These are phyloP conservation scores for Scolanthus callimorphus DNA, from an alignment of 92 coral and sea anemone genomes.

Conservation along the genomic window DNA sequence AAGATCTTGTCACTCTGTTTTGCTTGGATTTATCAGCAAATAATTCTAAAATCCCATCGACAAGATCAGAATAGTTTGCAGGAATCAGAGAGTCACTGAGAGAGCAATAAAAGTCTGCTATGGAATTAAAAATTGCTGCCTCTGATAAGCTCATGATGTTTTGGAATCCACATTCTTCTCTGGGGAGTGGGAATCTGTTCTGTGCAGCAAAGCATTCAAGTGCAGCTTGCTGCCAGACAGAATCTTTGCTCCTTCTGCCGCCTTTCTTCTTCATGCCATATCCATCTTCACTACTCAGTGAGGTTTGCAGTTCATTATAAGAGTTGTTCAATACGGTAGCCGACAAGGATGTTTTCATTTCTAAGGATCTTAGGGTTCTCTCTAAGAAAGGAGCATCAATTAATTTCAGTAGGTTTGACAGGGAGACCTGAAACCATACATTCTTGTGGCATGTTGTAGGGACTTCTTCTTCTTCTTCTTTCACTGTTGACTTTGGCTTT, in stretches of 20 bases:
- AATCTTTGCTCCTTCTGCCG: constrained; percentile 18
- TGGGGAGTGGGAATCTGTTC: constrained; percentile 60
- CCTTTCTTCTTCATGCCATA: constrained; percentile 10
- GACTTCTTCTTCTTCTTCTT: too few relatives aligned
- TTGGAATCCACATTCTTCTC: constrained; percentile 61
- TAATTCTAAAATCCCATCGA: constrained; percentile 46
- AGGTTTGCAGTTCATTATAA: constrained; percentile 21
- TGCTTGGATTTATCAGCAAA: constrained; percentile 29
- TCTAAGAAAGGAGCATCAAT: constrained; percentile 80
- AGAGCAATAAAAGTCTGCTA: constrained; percentile 72
- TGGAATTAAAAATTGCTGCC: constrained; percentile 62
- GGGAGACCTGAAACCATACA: constrained; percentile 59
- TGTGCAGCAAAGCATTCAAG: constrained; percentile 73
- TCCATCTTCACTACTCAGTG: constrained; percentile 3
- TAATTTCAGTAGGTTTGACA: constrained; percentile 67
- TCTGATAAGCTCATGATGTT: constrained; percentile 60
- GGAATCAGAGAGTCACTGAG: constrained; percentile 82
- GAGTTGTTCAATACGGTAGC: constrained; percentile 14
- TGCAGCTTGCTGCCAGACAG: constrained; percentile 68
- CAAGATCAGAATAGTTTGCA: constrained; percentile 43
- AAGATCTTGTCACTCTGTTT: constrained; percentile 27
- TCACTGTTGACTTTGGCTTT: constrained; percentile 14
- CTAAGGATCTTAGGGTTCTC: constrained; percentile 40
- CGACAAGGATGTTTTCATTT: constrained; percentile 2
- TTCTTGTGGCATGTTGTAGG: constrained; percentile 12